Conservation (phyloP, 2,797 vertebrate species). For the Hemitrygon akajei region DNA sequence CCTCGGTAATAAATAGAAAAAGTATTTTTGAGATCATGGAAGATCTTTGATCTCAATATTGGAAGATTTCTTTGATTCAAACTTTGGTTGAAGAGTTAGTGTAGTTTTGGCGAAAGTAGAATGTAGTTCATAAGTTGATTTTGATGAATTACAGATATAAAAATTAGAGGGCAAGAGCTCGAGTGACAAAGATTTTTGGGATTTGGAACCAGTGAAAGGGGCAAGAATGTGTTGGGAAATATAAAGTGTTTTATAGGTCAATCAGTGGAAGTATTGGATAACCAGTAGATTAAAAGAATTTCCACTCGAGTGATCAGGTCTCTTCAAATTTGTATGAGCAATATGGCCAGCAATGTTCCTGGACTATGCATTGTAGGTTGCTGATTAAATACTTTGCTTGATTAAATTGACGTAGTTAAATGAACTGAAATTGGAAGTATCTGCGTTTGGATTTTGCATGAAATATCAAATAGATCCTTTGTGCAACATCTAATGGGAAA, state of each 20-base stretch:
- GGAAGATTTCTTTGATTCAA: too few species aligned
- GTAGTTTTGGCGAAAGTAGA: too few species aligned
- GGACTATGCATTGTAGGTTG: neutral
- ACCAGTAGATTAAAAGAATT: neutral
- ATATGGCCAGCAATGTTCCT: neutral
- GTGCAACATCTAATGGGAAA: conserved; percentile 3
- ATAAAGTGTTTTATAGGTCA: neutral
- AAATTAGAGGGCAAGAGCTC: neutral
- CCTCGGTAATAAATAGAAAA: neutral
- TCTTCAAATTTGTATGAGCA: neutral
- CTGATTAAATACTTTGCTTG: neutral
- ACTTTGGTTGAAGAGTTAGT: neutral
- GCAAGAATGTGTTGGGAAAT: neutral
- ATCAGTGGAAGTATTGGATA: too few species aligned
- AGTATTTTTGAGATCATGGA: neutral
- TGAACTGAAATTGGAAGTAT: neutral
- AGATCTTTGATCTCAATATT: too few species aligned
- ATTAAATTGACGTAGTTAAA: neutral
- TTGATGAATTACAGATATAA: neutral
- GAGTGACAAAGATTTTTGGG: neutral
- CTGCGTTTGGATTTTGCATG: neutral
- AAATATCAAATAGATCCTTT: neutral
- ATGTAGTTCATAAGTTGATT: too few species aligned
- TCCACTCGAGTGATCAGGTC: neutral
- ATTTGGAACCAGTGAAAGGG: neutral